phyloP scores from a whole-genome alignment of 1,140 invertebrate species.

The Cyclina sinensis region DNA sequence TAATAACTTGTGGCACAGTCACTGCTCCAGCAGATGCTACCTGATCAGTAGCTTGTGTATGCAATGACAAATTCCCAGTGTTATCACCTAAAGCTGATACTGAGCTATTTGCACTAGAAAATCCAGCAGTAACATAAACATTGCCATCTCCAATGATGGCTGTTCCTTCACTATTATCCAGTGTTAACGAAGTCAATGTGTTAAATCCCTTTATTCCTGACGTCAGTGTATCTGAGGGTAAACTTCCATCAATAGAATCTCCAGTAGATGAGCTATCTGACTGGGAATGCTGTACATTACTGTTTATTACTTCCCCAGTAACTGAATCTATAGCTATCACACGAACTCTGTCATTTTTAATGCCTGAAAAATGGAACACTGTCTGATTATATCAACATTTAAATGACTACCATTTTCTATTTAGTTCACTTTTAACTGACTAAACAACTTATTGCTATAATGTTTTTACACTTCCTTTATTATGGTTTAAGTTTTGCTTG shows the following conservation, averaged over 20 bases:
- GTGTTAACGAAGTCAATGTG: conserved; percentile 24
- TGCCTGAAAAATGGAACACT: conserved; percentile 68
- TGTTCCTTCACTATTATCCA: background rate
- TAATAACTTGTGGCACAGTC: conserved; percentile 61
- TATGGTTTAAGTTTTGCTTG: too few relatives aligned
- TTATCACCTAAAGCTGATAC: conserved; percentile 55
- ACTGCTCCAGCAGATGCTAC: conserved; percentile 47
- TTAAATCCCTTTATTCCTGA: background rate
- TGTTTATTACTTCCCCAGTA: conserved; percentile 62
- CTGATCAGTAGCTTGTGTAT: background rate
- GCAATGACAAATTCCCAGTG: conserved; percentile 10
- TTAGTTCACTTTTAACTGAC: too few relatives aligned
- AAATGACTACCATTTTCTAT: too few relatives aligned
- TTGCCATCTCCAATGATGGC: conserved; percentile 29
- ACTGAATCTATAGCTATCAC: conserved; percentile 69
- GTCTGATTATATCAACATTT: too few relatives aligned
- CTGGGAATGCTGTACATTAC: conserved; percentile 35
- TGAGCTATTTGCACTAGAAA: conserved; percentile 50
- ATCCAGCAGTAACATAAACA: conserved; percentile 32
- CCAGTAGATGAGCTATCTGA: conserved; percentile 55
- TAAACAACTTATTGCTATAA: too few relatives aligned
- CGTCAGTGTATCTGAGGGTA: conserved; percentile 26
- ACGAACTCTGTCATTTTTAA: conserved; percentile 71
- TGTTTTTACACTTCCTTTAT: too few relatives aligned
- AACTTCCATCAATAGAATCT: conserved; percentile 59